Conservation (phyloP, 2,797 vertebrate species). For the Intellagama lesueurii region DNA sequence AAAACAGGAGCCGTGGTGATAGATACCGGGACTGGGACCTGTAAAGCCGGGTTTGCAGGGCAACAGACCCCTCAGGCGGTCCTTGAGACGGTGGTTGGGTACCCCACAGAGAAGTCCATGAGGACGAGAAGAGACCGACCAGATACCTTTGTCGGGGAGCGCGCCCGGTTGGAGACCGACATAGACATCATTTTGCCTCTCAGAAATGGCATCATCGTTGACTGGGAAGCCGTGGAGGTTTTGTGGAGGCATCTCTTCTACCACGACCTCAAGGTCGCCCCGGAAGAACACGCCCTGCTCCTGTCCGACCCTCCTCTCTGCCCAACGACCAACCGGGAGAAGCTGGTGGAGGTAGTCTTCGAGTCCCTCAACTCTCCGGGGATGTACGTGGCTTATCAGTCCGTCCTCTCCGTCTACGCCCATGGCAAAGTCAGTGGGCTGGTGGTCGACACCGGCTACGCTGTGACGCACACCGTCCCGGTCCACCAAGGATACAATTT, state of each 20-base stretch:
- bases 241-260: background rate
- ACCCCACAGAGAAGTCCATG: background rate
- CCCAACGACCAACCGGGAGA: constrained; percentile 68
- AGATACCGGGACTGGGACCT: too few relatives aligned
- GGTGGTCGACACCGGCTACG: too few relatives aligned
- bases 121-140: accelerated
- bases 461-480: too few relatives aligned
- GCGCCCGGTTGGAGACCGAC: background rate
- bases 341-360: constrained; percentile 58
- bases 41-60: too few relatives aligned
- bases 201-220: too few relatives aligned
- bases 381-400: constrained; percentile 65
- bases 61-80: constrained; percentile 35
- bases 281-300: constrained; percentile 64
- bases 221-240: too few relatives aligned
- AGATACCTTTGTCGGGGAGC: constrained; percentile 45
- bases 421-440: constrained; percentile 54
- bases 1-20: too few relatives aligned
- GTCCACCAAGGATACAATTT: too few relatives aligned
- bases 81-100: constrained; percentile 51
- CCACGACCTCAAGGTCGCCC: constrained; percentile 53
- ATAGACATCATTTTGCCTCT: too few relatives aligned
- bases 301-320: constrained; percentile 70
- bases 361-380: constrained; percentile 1
- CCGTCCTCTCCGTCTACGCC: background rate